Evolutionary conservation across 2,113 vertebrate genomes (phyloP), one percentile per base, ranked within the genome.

Genomic region (Elephantulus edwardii): DNA sequence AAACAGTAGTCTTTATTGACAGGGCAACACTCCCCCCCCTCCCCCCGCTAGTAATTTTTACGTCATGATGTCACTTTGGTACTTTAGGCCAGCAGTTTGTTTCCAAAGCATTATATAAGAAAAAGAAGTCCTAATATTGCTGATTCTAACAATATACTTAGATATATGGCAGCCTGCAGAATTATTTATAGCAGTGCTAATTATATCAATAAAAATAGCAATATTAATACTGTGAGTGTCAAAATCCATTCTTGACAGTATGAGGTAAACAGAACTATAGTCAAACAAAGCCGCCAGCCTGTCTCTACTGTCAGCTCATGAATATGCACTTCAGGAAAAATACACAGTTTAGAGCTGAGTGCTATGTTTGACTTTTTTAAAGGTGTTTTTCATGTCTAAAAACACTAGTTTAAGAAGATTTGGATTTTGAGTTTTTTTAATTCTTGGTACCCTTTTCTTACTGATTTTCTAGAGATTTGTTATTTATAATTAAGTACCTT

Each of bases 151-250:
- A 89, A 90, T 97, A 97, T 95, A 96, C 95, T 97, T 97, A 97
- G 95, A 97, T 96, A 97, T 96, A 97, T 96, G 96, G 93, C 96
- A 97, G 95, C 93, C 95, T 83, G 93, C 96, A 95, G 89, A 96
- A 96, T 97, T 97, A 97, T 98, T 98, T 98, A 97, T 97, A 97
- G 97, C 96, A 91, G 91, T 96, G 95, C 95, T 98, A 98, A 98
- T 98, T 98, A 97, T 97, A 97, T 98, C 96, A 98, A 97, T 97
- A 97, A 97, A 97, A 98, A 97, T 98, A 97, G 97, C 97, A 97
- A 97, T 98, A 97, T 97, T 98, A 97, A 97, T 98, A 96, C 97
- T 97, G 96, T 88, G 96, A 97, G 95, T 97, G 97, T 98, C 97
- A 98, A 96, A 97, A 98, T 97, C 94, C 95, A 93, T 90, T 86